phyloP scores from a whole-genome alignment of 2,888 invertebrate species.

The Pterostichus niger region DNA sequence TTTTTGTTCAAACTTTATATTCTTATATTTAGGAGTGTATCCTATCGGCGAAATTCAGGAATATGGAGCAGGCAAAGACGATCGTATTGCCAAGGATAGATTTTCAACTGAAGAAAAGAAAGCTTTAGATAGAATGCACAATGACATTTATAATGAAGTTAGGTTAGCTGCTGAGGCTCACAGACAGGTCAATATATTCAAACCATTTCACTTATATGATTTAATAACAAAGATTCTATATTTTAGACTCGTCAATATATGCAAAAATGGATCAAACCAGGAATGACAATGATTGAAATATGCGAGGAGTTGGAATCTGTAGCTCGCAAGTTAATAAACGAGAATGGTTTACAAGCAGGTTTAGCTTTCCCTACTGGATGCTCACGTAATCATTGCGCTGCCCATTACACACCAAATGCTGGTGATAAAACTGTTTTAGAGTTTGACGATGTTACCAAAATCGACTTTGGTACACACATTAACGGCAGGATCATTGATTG shows the following conservation, averaged over 20 bases:
- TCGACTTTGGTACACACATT: constrained; percentile 99
- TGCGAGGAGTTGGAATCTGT: constrained; percentile 97
- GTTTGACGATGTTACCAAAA: constrained; percentile 98
- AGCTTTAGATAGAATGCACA: constrained; percentile 93
- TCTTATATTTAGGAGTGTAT: constrained; percentile 80
- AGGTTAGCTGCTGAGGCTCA: constrained; percentile 98
- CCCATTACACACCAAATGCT: constrained; percentile 99
- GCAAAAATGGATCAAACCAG: constrained; percentile 96
- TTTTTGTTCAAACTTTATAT: not conserved
- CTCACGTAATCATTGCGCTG: constrained; percentile 99
- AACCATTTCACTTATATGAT: constrained; percentile 25
- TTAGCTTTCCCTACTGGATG: constrained; percentile 98
- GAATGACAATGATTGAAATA: constrained; percentile 99
- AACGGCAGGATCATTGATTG: constrained; percentile 99
- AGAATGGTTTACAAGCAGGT: constrained; percentile 96
- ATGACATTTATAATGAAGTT: constrained; percentile 96
- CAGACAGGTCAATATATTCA: constrained; percentile 84
- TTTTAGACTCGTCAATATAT: constrained; percentile 93
- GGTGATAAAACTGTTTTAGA: constrained; percentile 96
- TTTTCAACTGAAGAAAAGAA: constrained; percentile 93
- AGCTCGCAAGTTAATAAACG: constrained; percentile 94
- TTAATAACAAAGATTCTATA: constrained; percentile 64
- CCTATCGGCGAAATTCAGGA: constrained; percentile 95
- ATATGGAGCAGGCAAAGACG: constrained; percentile 84
- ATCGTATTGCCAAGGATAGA: constrained; percentile 91